Percentiles rank a stretch among this genome's conserved stretches.
Conservation (phyloP, 2,888 invertebrate genomes). For the Phalangium opilio region DNA sequence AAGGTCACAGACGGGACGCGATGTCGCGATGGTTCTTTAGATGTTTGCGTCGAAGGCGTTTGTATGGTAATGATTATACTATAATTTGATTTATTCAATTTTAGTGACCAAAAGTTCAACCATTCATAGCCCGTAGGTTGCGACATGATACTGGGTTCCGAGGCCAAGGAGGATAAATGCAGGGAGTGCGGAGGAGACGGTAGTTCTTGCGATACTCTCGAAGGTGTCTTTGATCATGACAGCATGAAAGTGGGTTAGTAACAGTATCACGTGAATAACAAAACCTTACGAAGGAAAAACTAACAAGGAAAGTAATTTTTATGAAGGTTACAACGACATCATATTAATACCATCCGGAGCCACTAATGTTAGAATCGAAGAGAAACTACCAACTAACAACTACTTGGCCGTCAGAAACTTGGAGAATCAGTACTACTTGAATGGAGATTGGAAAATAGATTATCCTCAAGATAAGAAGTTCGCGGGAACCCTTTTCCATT, state of each 20-base stretch:
- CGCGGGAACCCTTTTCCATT: constrained; percentile 72
- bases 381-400: constrained; percentile 66
- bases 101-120: neutral
- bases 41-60: constrained; percentile 85
- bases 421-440: constrained; percentile 69
- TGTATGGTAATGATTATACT: constrained; percentile 61
- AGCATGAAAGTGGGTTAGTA: constrained; percentile 54
- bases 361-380: constrained; percentile 69
- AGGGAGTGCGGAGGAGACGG: constrained; percentile 81
- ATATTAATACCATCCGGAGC: constrained; percentile 79
- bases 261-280: too few species aligned
- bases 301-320: too few species aligned
- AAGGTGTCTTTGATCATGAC: constrained; percentile 46
- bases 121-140: constrained; percentile 68
- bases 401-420: constrained; percentile 75
- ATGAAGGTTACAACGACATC: constrained; percentile 61
- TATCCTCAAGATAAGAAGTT: constrained; percentile 64
- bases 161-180: constrained; percentile 72
- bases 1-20: constrained; percentile 59
- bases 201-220: constrained; percentile 58
- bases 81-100: neutral
- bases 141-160: constrained; percentile 82
- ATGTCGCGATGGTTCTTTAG: constrained; percentile 52
- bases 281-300: too few species aligned
- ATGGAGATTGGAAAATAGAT: constrained; percentile 88